Evolutionary conservation across 2,888 invertebrate genomes (phyloP).

Genomic region (Aleiodes leptofemur): DNA sequence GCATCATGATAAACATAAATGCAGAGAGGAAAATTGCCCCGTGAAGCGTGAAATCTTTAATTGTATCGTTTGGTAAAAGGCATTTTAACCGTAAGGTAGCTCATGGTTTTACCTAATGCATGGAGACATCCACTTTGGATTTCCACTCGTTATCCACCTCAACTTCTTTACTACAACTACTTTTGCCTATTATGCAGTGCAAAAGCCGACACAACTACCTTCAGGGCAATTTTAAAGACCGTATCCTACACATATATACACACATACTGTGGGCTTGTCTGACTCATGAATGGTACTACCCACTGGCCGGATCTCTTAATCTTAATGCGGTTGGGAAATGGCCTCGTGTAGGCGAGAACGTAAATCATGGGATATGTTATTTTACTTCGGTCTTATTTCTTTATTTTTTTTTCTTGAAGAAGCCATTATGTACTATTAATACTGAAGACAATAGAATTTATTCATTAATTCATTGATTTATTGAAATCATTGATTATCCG

Average conservation of each 20-base stretch:
- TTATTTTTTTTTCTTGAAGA: no score
- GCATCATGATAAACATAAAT: constrained; percentile 35
- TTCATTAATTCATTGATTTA: no score
- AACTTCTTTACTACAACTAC: no score
- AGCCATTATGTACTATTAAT: no score
- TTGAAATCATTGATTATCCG: no score
- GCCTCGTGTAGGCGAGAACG: not conserved
- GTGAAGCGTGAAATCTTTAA: constrained; percentile 45
- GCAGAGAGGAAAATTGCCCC: not conserved
- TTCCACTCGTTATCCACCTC: constrained; percentile 5
- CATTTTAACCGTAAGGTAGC: constrained; percentile 21
- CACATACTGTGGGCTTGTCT: not conserved
- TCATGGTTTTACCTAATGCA: constrained; percentile 7
- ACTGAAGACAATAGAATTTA: no score
- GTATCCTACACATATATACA: not conserved
- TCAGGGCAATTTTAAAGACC: no score
- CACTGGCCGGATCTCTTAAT: constrained; percentile 26
- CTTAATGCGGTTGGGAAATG: constrained; percentile 13
- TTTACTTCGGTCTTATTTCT: no score
- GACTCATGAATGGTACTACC: constrained; percentile 6
- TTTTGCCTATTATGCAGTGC: no score
- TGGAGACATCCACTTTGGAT: constrained; percentile 8
- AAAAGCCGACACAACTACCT: constrained; percentile 11
- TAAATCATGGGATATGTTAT: constrained; percentile 10
- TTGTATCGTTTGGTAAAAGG: constrained; percentile 45